Evolutionary conservation across 2,797 vertebrate genomes (phyloP), one percentile per base, ranked within the genome.

Genomic region (Premnoplex brunnescens): DNA sequence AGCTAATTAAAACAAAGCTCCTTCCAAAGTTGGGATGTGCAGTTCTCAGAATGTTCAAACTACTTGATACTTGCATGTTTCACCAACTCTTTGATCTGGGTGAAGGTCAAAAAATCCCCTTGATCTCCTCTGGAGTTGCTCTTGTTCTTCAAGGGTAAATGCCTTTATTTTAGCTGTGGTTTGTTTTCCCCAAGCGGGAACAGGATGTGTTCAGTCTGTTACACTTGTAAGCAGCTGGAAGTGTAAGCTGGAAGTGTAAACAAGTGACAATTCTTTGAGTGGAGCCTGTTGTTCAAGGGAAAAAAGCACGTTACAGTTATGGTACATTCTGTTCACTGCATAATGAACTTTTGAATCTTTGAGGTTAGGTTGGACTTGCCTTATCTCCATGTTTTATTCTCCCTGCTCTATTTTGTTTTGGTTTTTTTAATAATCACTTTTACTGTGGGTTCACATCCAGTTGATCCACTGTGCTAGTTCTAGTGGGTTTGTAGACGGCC

Each of bases 151-250:
- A 80, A 72, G 80, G 72, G 36, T 51, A 69, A 88, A 81, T 72
- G n/a, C 68, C 75, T 91, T 95, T 46, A 86, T 79, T 96, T 94
- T 74, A 86, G 84, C 89, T 97, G 51, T 46, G 1, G 0, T 87
- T 95, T 95, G 44, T 89, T 92, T 93, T 95, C 60, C 55, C 5
- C 39, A 67, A 43, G 73, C 68, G 60, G 26, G n/a, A 90, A 32
- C 60, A 89, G 85, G 84, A 78, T 77, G 48, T 92, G 81, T 89
- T 96, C 34, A 32, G 71, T 79, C 39, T 93, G 67, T 77, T 94
- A 86, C 89, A 81, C 46, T 60, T 92, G 11, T 60, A 63, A 91
- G 87, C 86, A 91, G 82, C 63, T 66, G 39, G 68, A 72, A 68
- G 15, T 15, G 2, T 37, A 7, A 28, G 3, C 37, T 83, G 11